Conservation (phyloP, 2,797 vertebrate species). For the Holocentrus rufus region DNA sequence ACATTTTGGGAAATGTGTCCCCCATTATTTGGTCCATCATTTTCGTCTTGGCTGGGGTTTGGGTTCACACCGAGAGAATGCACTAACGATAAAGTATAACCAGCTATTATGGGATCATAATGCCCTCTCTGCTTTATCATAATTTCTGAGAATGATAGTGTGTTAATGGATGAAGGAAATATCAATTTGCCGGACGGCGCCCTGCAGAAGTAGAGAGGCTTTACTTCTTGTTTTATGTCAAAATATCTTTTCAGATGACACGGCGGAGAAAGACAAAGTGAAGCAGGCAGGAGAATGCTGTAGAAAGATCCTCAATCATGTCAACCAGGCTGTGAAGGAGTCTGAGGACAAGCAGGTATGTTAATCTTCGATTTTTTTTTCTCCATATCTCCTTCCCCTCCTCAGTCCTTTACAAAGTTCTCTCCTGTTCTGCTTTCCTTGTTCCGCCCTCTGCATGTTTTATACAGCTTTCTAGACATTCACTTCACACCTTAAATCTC, state of each 20-base stretch:
- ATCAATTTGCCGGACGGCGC: slow-evolving; percentile 54
- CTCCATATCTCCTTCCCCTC: neutral
- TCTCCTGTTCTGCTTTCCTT: no score
- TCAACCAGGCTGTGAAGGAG: slow-evolving; percentile 97
- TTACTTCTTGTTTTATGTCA: slow-evolving; percentile 38
- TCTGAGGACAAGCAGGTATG: slow-evolving; percentile 94
- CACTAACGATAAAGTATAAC: slow-evolving; percentile 70
- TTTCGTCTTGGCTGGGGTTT: slow-evolving; percentile 56
- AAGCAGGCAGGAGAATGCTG: slow-evolving; percentile 95
- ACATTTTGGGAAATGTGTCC: slow-evolving; percentile 61
- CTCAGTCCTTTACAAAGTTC: no score
- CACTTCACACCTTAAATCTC: slow-evolving; percentile 17
- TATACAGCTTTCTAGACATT: slow-evolving; percentile 10
- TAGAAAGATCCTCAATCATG: slow-evolving; percentile 92
- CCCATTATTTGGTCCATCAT: slow-evolving; percentile 65
- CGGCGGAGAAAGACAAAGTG: slow-evolving; percentile 90
- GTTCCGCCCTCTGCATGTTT: neutral
- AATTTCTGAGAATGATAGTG: slow-evolving; percentile 55
- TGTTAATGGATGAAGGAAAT: slow-evolving; percentile 61
- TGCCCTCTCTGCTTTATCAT: slow-evolving; percentile 63
- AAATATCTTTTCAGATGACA: slow-evolving; percentile 83
- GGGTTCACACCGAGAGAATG: slow-evolving; percentile 51
- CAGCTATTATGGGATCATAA: slow-evolving; percentile 68
- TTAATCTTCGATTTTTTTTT: slow-evolving; percentile 7
- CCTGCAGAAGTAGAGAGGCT: slow-evolving; percentile 33